These are phyloP conservation scores for Gryon sp. DNA, from an alignment of 1,140 invertebrate species.

Conservation along the genomic window DNA sequence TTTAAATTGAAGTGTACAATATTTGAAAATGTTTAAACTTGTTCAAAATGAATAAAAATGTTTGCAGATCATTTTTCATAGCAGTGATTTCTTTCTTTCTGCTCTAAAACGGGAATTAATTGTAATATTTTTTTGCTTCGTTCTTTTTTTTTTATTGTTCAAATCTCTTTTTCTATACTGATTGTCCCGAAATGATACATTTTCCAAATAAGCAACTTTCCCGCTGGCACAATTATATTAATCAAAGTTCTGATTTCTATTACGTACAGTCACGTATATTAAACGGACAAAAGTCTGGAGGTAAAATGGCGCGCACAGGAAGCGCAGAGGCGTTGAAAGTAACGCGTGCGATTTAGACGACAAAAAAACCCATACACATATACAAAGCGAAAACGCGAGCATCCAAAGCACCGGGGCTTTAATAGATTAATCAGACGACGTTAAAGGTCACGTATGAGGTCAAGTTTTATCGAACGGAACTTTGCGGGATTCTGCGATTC, in stretches of 20 bases:
- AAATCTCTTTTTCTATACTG: too few species aligned
- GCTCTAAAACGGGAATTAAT: too few species aligned
- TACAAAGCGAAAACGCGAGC: slow-evolving; percentile 20
- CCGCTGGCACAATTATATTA: slow-evolving; percentile 2
- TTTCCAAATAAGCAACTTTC: slow-evolving; percentile 10
- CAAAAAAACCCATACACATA: too few species aligned
- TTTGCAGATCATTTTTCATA: too few species aligned
- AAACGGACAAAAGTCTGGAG: slow-evolving; percentile 10
- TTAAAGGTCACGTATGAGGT: slow-evolving; percentile 42
- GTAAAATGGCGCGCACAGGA: slow-evolving; percentile 22
- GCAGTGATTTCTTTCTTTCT: too few species aligned
- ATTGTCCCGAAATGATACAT: slow-evolving; percentile 5
- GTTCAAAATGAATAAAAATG: too few species aligned
- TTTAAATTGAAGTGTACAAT: too few species aligned
- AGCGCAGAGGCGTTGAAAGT: slow-evolving; percentile 28
- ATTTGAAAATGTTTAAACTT: too few species aligned
- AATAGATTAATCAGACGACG: slow-evolving; percentile 50
- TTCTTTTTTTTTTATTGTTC: too few species aligned
- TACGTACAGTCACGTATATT: slow-evolving; percentile 13
- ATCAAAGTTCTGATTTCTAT: slow-evolving; percentile 25
- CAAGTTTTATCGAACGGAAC: slow-evolving; percentile 57
- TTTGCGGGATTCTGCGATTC: slow-evolving; percentile 26
- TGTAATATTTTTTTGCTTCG: too few species aligned
- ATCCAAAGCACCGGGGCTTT: too few species aligned
- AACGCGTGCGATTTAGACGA: slow-evolving; percentile 7